Evolutionary conservation across 2,888 invertebrate genomes (phyloP).

Genomic region (Iphiclides podalirius): DNA sequence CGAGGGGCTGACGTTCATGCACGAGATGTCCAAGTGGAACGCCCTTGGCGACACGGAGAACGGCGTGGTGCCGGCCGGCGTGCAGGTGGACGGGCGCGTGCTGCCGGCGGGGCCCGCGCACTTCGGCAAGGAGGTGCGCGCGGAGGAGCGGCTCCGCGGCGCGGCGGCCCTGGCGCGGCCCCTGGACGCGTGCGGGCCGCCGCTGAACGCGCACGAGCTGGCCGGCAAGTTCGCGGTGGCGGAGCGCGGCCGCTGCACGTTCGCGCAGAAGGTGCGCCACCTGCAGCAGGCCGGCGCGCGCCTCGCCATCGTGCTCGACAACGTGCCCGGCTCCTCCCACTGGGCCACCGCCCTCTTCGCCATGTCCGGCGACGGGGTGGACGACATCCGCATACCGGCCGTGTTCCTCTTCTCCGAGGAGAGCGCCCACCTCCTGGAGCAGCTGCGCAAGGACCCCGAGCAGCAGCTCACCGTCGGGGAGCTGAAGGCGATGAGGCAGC

Average conservation of each 20-base stretch:
- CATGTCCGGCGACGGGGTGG: slow-evolving; percentile 96
- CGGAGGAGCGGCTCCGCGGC: slow-evolving; percentile 81
- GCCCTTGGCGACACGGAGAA: slow-evolving; percentile 83
- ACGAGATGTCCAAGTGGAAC: slow-evolving; percentile 96
- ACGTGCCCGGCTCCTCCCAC: slow-evolving; percentile 87
- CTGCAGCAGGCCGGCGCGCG: slow-evolving; percentile 90
- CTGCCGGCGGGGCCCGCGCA: slow-evolving; percentile 92
- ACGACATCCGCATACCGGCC: slow-evolving; percentile 93
- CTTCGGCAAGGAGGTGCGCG: slow-evolving; percentile 89
- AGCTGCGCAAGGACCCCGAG: slow-evolving; percentile 76
- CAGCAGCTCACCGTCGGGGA: slow-evolving; percentile 78
- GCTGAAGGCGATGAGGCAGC: slow-evolving; percentile 54
- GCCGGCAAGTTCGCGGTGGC: slow-evolving; percentile 90
- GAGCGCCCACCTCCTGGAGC: slow-evolving; percentile 83
- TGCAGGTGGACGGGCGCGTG: slow-evolving; percentile 45
- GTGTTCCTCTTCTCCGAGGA: slow-evolving; percentile 93
- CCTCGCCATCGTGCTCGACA: slow-evolving; percentile 92
- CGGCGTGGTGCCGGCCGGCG: slow-evolving; percentile 58
- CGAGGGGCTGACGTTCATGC: slow-evolving; percentile 96
- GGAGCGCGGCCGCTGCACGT: slow-evolving; percentile 96
- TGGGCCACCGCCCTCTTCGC: slow-evolving; percentile 92
- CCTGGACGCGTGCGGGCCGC: slow-evolving; percentile 81
- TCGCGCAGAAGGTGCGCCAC: slow-evolving; percentile 94
- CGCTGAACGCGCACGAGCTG: slow-evolving; percentile 81
- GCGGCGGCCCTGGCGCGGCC: slow-evolving; percentile 84